Base-by-base conservation (phyloP, 2,113 vertebrate genomes). In the Anolis sagrei region DNA sequence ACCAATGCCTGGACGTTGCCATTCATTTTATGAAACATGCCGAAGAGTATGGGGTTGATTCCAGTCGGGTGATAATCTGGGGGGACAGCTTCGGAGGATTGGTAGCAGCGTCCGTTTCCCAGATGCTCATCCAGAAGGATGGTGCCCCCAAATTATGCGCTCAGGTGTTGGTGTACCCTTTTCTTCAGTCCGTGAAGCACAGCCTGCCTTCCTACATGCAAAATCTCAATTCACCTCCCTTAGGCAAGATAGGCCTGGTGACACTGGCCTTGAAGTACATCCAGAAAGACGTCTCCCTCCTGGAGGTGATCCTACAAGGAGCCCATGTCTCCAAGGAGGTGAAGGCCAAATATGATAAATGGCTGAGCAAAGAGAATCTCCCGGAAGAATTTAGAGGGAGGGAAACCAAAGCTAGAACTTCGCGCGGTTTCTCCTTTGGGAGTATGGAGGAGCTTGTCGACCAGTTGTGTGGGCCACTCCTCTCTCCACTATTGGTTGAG, bases 101-200 rank as follows among this genome's bases (percentile, higher is more conserved):
- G 86, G 27, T 93, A 84, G 92, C 89, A n/a, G 93, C 94, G 4
- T 89, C 89, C 1, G 77, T 96, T 70, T 95, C 95, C 90, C 97
- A 97, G 90, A 89, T 77, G 76, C 90, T 97, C 78, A 91, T 92
- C 29, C 87, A 78, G 39, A 92, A 81, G 79, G 84, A 89, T 69
- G 92, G 94, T 39, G 90, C 97, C 93, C 94, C 94, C 7, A 82
- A 85, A 77, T 93, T 95, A 75, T 89, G 94, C 21, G 96, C 96
- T 87, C 97, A 97, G 91, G 86, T 97, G 82, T 91, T 97, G 81
- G 91, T 97, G 92, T 96, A 95, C 80, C 96, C 96, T 1, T n/a
- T 85, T 0, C 66, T 97, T 78, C 96, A 98, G 93, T 93, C 93
- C 91, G 94, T 89, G 25, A 88, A 58, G 66, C 54, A 89, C 1